These are phyloP conservation scores for Corythornis madagascariensis DNA, from an alignment of 2,113 vertebrate genomes.

Conservation along the genomic window DNA sequence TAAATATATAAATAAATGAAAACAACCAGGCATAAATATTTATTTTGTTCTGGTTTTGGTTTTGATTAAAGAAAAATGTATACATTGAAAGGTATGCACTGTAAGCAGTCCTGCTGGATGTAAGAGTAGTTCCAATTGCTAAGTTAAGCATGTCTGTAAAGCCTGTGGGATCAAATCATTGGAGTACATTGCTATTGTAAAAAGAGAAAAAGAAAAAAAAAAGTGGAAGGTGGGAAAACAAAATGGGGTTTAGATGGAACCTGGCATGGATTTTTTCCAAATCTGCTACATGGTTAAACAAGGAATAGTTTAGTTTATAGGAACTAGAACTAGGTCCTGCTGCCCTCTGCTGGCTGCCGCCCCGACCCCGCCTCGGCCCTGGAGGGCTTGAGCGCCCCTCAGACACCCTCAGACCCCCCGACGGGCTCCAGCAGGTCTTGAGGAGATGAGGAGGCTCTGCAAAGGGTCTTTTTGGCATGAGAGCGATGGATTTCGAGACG, in stretches of 20 bases:
- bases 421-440: not conserved
- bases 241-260: not conserved
- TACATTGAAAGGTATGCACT: not conserved
- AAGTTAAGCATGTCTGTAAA: not conserved
- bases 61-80: not conserved
- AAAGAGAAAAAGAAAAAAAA: not conserved
- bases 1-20: not conserved
- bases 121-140: not conserved
- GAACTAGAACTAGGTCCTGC: not conserved
- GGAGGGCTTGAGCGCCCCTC: not conserved
- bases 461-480: not conserved
- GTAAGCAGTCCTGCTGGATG: not conserved
- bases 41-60: not conserved
- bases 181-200: not conserved
- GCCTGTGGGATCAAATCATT: not conserved
- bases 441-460: not conserved
- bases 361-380: not conserved
- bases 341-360: constrained; percentile 18
- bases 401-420: too few species aligned
- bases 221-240: not conserved
- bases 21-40: not conserved
- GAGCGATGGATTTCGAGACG: not conserved
- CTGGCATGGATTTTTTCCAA: not conserved
- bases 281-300: not conserved
- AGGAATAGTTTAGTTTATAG: not conserved